phyloP scores from a whole-genome alignment of 2,888 invertebrate species.

The Baronia brevicornis region DNA sequence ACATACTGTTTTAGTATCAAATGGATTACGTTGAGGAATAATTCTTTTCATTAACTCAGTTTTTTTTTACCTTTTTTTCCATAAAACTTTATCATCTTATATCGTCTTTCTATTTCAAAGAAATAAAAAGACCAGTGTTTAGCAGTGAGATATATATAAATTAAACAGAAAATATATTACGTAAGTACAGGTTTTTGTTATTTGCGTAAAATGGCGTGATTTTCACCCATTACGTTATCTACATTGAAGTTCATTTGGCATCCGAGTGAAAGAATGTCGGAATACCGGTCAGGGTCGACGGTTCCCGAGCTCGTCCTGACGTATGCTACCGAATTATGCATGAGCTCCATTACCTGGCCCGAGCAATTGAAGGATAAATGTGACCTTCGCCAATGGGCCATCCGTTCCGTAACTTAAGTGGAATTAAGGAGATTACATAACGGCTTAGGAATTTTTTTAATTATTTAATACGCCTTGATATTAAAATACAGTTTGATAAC shows the following conservation, averaged over 20 bases:
- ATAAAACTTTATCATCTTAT: no score
- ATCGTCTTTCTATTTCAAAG: no score
- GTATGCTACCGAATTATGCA: conserved; percentile 26
- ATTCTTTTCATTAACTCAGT: no score
- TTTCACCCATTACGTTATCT: conserved; percentile 8
- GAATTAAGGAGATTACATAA: conserved; percentile 9
- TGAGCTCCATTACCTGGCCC: conserved; percentile 33
- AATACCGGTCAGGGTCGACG: conserved; percentile 23
- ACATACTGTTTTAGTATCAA: no score
- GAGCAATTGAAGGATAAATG: conserved; percentile 35
- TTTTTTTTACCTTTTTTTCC: no score
- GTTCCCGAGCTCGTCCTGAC: conserved; percentile 10
- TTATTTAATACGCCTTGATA: no score
- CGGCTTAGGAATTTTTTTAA: no score
- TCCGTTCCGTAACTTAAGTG: conserved; percentile 6
- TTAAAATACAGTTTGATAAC: no score
- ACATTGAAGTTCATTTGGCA: conserved; percentile 4
- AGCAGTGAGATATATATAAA: no score
- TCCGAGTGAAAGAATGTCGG: conserved; percentile 7
- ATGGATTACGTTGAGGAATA: no score
- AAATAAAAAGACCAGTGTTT: no score
- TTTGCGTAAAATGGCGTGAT: conserved; percentile 3
- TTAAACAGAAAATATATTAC: no score
- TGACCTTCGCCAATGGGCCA: conserved; percentile 23
- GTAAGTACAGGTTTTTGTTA: conserved; percentile 2